Evolutionary conservation across 1,140 invertebrate species (phyloP).

Genomic region (Babylonia areolata): DNA sequence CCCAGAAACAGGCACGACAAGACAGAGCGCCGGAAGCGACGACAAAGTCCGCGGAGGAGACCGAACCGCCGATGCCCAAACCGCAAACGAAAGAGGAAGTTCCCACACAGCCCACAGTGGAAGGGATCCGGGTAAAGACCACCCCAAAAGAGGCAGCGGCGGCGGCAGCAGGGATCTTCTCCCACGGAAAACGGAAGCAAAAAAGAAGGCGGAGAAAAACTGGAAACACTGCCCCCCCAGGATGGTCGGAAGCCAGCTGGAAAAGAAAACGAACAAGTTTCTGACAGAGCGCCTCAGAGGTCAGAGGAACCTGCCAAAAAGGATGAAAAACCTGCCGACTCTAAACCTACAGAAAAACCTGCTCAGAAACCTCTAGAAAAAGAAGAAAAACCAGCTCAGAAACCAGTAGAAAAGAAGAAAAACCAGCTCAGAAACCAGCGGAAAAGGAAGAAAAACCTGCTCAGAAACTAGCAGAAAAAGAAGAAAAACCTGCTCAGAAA

Average conservation of each 20-base stretch:
- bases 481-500: background rate
- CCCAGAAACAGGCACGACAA: background rate
- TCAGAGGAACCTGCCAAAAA: background rate
- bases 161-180: background rate
- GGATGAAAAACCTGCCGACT: background rate
- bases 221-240: background rate
- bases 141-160: slow-evolving; percentile 13
- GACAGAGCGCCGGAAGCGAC: too few relatives aligned
- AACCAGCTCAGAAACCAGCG: background rate
- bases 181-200: background rate
- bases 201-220: background rate
- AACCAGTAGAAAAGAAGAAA: too few relatives aligned
- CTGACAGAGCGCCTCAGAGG: background rate
- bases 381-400: background rate
- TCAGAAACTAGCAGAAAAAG: background rate
- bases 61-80: too few relatives aligned
- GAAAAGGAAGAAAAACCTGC: background rate
- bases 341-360: background rate
- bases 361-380: background rate
- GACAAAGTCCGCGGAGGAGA: too few relatives aligned
- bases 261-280: background rate
- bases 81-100: background rate
- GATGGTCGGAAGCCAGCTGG: background rate
- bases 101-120: background rate
- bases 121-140: slow-evolving; percentile 16